Evolutionary conservation across 2,797 vertebrate genomes (phyloP), one percentile per base, ranked within the genome.

Genomic region (Falco columbarius): DNA sequence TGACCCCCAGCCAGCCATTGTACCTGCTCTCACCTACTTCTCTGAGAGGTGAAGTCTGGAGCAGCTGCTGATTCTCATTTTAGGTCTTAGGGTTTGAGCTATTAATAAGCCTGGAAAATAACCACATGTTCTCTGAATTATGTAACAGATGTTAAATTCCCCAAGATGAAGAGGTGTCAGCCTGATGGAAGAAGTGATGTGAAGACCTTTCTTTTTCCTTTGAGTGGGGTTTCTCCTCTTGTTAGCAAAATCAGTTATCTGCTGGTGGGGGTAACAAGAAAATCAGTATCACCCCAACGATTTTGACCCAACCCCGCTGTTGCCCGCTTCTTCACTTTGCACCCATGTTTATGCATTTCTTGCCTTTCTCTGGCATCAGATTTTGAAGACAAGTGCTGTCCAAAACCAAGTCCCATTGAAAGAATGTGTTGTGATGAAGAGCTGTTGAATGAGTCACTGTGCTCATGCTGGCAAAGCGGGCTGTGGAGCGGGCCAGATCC

Each of bases 71-170:
- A 29, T 92, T 97, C 85, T 90, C 88, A 80, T 84, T 81, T 70
- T 23, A 62, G 94, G 49, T 74, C 68, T 67, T 62, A 29, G 67
- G 42, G 16, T 85, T 79, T 70, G 90, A 85, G 82, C 93, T 97
- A 95, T 94, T 95, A 96, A 95, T 95, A 97, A 93, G 81, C 66
- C 70, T 96, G 93, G 95, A 94, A 96, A 95, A 93, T 73, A 93
- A 93, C 88, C 97, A 95, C 91, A 90, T 84, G 88, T 94, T 95
- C 81, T 74, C 88, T 95, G 88, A 95, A 19, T 87, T 89, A 73
- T 92, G 74, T 81, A 96, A 76, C 96, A 97, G 97, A 95, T 96
- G 95, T 95, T 86, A 13, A 94, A 92, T 85, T 95, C 93, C 47
- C 81, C 17, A 18, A 47, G 73, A 90, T 92, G 93, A 95, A 93